These are phyloP conservation scores for Eulacestoma nigropectus DNA, from an alignment of 2,113 vertebrate species.

Conservation along the genomic window DNA sequence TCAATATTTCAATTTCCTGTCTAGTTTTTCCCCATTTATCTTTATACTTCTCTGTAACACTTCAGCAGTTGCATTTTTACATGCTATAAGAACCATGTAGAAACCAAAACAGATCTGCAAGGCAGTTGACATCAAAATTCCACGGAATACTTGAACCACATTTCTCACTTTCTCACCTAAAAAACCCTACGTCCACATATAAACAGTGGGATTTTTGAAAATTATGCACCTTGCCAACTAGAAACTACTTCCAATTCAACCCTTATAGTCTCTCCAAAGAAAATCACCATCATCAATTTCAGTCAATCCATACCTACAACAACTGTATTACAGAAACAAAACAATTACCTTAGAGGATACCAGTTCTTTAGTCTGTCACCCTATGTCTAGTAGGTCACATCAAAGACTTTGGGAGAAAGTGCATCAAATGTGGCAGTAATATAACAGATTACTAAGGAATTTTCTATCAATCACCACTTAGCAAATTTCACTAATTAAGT, in stretches of 20 bases:
- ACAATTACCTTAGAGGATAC: neutral
- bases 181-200: neutral
- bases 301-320: neutral
- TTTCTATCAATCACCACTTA: neutral
- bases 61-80: neutral
- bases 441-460: neutral
- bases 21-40: neutral
- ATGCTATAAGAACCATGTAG: neutral
- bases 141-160: neutral
- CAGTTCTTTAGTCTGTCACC: neutral
- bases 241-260: neutral
- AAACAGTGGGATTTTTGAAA: neutral
- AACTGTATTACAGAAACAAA: neutral
- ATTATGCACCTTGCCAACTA: neutral
- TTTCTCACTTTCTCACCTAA: neutral
- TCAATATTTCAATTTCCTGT: neutral
- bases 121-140: neutral
- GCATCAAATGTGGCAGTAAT: neutral
- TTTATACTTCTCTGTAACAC: neutral
- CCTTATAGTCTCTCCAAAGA: neutral
- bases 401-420: neutral
- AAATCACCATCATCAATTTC: neutral
- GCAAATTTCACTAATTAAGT: neutral
- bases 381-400: neutral
- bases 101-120: neutral